A percentile compares a stretch with the other conserved stretches of the same genome.
These are phyloP conservation scores for Amphimallon solstitiale DNA, from an alignment of 2,888 invertebrate species.

Conservation along the genomic window DNA sequence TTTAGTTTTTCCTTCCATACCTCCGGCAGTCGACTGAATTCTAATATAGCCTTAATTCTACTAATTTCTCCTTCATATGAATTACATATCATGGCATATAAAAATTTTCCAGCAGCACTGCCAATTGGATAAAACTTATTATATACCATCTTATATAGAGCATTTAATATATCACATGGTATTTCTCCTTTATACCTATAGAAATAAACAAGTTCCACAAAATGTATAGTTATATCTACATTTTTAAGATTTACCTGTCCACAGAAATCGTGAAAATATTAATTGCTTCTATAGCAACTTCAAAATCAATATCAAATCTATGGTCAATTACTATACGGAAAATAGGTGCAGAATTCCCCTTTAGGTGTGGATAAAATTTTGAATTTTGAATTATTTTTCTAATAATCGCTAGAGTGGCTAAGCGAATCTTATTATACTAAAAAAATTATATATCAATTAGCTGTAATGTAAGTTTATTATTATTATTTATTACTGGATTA, in stretches of 20 bases:
- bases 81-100: conserved; percentile 5
- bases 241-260: neutral
- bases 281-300: neutral
- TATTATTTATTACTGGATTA: neutral
- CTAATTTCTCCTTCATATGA: neutral
- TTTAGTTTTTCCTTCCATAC: neutral
- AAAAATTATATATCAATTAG: neutral
- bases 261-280: conserved; percentile 5
- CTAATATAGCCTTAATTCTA: neutral
- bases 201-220: neutral
- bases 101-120: conserved; percentile 10
- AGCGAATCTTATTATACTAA: neutral
- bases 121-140: conserved; percentile 9
- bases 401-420: neutral
- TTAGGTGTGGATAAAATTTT: neutral
- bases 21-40: conserved; percentile 1
- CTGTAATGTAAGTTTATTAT: neutral
- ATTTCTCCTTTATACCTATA: conserved; percentile 2
- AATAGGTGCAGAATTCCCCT: neutral
- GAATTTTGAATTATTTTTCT: conserved; percentile 7
- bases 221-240: too few relatives aligned
- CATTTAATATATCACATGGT: neutral
- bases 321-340: neutral
- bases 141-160: conserved; percentile 6
- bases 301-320: neutral